These are phyloP conservation scores for Myotis daubentonii DNA, from an alignment of 2,797 vertebrate species.

Conservation along the genomic window DNA sequence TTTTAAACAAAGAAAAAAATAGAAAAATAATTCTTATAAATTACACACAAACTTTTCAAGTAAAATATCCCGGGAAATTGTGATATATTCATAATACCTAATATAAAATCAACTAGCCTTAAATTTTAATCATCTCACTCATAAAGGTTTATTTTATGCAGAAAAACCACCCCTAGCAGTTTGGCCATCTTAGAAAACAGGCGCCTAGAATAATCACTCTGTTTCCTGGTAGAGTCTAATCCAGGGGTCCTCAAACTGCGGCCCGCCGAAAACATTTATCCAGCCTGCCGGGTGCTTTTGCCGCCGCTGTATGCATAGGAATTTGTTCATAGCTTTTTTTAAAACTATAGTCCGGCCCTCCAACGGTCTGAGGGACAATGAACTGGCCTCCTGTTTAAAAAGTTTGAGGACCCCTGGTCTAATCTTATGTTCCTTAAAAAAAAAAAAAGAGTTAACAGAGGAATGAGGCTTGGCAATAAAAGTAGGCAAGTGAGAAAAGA, in stretches of 20 bases:
- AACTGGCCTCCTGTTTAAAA: no score
- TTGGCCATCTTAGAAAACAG: slow-evolving; percentile 15
- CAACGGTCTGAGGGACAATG: no score
- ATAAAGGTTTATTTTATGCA: neutral
- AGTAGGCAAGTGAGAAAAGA: neutral
- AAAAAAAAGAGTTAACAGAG: neutral
- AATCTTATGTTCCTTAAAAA: neutral
- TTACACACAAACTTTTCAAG: neutral
- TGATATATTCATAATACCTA: neutral
- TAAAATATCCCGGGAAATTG: neutral
- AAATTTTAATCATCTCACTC: slow-evolving; percentile 15
- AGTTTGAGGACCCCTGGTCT: neutral
- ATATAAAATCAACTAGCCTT: neutral
- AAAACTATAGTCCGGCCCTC: no score
- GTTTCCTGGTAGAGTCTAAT: neutral
- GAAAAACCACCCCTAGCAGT: neutral
- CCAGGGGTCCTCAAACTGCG: neutral
- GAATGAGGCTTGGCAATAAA: neutral
- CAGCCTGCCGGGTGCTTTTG: no score
- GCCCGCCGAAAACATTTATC: no score
- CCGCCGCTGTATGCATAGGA: no score
- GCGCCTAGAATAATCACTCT: neutral
- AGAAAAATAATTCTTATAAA: neutral
- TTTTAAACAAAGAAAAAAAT: neutral
- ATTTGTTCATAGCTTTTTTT: no score